Evolutionary conservation across 1,140 invertebrate genomes (phyloP).

Genomic region (Nephotettix cincticeps): DNA sequence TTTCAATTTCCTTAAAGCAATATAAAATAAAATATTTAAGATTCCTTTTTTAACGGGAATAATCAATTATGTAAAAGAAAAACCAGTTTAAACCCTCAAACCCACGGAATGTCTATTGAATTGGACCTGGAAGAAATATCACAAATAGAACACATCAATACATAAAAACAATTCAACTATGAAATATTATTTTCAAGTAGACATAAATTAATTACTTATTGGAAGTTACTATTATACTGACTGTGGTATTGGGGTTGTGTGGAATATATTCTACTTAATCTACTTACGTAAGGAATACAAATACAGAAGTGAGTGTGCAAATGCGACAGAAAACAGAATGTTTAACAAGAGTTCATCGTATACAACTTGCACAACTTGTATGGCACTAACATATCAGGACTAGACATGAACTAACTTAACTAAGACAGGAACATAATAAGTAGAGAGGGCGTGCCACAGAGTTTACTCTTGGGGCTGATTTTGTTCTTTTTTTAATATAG

Average conservation of each 20-base stretch:
- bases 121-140: no score
- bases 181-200: no score
- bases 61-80: no score
- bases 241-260: no score
- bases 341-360: background rate
- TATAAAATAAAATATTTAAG: background rate
- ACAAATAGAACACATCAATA: no score
- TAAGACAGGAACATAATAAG: constrained; percentile 10
- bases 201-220: no score
- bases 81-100: no score
- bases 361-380: background rate
- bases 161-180: no score
- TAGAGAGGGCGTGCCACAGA: background rate
- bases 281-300: background rate
- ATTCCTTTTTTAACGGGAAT: no score
- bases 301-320: background rate
- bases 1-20: background rate
- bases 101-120: no score
- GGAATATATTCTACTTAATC: background rate
- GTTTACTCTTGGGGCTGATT: background rate
- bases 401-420: background rate
- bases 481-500: background rate
- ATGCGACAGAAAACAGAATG: background rate
- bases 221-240: no score
- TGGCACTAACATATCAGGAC: constrained; percentile 3